Evolutionary conservation across 2,113 vertebrate genomes (phyloP).

Genomic region (Sorex fumeus): DNA sequence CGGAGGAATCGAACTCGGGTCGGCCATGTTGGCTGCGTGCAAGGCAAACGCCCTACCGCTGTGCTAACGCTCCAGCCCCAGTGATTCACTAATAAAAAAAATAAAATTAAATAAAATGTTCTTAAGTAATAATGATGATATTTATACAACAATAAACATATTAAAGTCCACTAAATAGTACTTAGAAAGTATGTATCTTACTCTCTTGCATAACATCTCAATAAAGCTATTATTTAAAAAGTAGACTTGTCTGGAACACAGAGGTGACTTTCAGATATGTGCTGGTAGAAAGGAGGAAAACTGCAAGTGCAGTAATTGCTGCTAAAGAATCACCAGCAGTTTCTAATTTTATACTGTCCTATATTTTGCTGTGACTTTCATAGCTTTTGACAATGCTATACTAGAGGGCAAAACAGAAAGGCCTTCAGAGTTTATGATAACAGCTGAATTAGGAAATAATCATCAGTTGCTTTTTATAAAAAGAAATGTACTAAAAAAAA

Average conservation of each 20-base stretch:
- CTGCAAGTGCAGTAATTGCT: neutral
- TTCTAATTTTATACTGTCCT: constrained; percentile 79
- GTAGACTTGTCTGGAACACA: neutral
- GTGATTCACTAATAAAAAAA: too few species aligned
- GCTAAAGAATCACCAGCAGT: constrained; percentile 62
- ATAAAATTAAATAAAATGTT: too few species aligned
- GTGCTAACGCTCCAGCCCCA: too few species aligned
- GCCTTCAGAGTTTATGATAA: constrained; percentile 75
- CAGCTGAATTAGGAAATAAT: constrained; percentile 77
- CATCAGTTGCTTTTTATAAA: constrained; percentile 73
- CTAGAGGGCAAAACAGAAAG: constrained; percentile 64
- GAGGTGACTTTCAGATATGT: constrained; percentile 65
- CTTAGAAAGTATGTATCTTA: constrained; percentile 33
- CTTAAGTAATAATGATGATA: constrained; percentile 39
- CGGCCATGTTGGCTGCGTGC: too few species aligned
- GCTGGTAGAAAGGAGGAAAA: constrained; percentile 24
- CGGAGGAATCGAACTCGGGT: too few species aligned
- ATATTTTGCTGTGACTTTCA: constrained; percentile 64
- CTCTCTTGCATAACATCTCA: constrained; percentile 35
- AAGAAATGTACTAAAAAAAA: constrained; percentile 81
- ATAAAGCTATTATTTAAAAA: constrained; percentile 52
- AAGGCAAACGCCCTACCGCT: too few species aligned
- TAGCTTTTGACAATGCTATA: constrained; percentile 69
- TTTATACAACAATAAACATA: neutral
- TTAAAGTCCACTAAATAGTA: neutral